These are phyloP conservation scores for Echinarachnius parma DNA, from an alignment of 53 echinoderm and acorn worm genomes.

Conservation along the genomic window DNA sequence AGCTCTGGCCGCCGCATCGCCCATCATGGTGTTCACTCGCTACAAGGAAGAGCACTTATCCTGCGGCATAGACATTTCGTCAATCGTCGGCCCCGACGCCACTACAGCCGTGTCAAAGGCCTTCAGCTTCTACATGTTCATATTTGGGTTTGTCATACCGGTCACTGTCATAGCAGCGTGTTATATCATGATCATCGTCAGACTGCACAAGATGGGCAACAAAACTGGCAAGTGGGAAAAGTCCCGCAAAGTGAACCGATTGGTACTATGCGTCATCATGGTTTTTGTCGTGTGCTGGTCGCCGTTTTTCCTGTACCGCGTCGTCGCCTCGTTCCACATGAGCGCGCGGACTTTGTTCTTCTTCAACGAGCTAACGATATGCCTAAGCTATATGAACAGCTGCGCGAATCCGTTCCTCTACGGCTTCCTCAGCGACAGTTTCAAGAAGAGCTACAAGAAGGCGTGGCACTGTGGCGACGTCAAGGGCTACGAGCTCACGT, in stretches of 20 bases:
- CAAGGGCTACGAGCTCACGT: slow-evolving; percentile 42
- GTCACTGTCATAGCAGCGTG: slow-evolving; percentile 66
- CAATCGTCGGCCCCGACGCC: slow-evolving; percentile 11
- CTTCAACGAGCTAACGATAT: slow-evolving; percentile 49
- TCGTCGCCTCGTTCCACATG: slow-evolving; percentile 42
- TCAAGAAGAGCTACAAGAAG: slow-evolving; percentile 90
- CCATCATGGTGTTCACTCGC: slow-evolving; percentile 55
- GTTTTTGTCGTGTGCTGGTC: slow-evolving; percentile 86
- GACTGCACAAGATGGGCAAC: slow-evolving; percentile 64
- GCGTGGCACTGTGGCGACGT: slow-evolving; percentile 69
- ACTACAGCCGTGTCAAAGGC: slow-evolving; percentile 13
- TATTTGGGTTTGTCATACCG: slow-evolving; percentile 71
- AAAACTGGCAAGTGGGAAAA: slow-evolving; percentile 86
- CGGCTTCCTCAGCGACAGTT: slow-evolving; percentile 93
- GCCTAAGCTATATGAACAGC: slow-evolving; percentile 78
- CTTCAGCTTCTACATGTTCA: slow-evolving; percentile 63
- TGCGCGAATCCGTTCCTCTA: slow-evolving; percentile 91
- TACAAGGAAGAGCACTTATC: slow-evolving; percentile 16
- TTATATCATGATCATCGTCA: slow-evolving; percentile 65
- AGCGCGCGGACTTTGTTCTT: slow-evolving; percentile 1
- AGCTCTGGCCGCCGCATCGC: slow-evolving; percentile 59
- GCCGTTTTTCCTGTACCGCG: slow-evolving; percentile 70
- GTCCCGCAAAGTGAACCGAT: slow-evolving; percentile 83
- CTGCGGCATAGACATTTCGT: slow-evolving; percentile 24
- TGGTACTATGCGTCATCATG: slow-evolving; percentile 74